Conservation (phyloP, 2,888 invertebrate genomes). For the Elegia similella region DNA sequence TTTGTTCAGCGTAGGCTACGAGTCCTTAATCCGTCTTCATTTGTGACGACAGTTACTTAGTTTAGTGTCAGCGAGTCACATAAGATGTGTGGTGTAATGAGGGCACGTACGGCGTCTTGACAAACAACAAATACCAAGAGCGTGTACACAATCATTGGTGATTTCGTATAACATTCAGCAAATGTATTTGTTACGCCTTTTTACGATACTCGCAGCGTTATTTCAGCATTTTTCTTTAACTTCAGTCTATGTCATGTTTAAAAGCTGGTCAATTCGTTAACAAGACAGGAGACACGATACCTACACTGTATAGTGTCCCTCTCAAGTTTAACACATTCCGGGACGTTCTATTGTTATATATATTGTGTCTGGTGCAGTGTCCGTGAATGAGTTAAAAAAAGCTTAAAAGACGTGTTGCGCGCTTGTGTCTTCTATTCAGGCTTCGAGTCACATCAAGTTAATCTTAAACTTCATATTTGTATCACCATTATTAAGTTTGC, state of each 20-base stretch:
- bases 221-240: not conserved
- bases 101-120: conserved; percentile 55
- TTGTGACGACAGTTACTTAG: conserved; percentile 34
- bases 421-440: too few relatives aligned
- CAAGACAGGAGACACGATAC: too few relatives aligned
- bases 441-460: too few relatives aligned
- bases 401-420: too few relatives aligned
- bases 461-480: not conserved
- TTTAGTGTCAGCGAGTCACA: conserved; percentile 35
- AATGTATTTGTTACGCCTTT: not conserved
- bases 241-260: not conserved
- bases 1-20: conserved; percentile 22
- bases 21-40: conserved; percentile 25
- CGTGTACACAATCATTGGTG: conserved; percentile 44
- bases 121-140: conserved; percentile 57
- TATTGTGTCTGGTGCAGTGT: too few relatives aligned
- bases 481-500: not conserved
- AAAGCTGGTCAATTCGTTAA: too few relatives aligned
- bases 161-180: conserved; percentile 40
- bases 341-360: too few relatives aligned
- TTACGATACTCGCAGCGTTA: not conserved
- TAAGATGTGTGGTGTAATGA: conserved; percentile 52
- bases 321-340: too few relatives aligned
- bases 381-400: too few relatives aligned
- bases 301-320: too few relatives aligned